These are phyloP conservation scores for Echinarachnius parma DNA, from an alignment of 53 echinoderm and acorn worm genomes.

Conservation along the genomic window DNA sequence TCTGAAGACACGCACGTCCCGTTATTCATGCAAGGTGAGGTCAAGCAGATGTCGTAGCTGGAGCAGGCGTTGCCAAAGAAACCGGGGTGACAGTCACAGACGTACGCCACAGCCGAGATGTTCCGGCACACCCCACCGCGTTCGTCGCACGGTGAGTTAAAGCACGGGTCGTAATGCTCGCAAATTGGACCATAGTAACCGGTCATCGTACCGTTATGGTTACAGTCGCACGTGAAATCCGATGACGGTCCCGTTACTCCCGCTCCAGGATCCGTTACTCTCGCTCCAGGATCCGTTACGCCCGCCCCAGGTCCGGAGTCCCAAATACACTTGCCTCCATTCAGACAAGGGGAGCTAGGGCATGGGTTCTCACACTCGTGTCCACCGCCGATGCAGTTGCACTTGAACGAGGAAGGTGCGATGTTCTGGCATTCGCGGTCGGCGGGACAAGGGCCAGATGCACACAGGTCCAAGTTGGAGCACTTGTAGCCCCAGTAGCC, in stretches of 20 bases:
- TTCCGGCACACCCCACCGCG: constrained; percentile 30
- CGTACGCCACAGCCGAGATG: constrained; percentile 24
- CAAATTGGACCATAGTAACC: constrained; percentile 69
- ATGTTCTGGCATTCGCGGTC: constrained; percentile 51
- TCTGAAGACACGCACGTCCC: constrained; percentile 47
- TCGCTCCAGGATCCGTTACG: too few species aligned
- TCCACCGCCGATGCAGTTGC: constrained; percentile 49
- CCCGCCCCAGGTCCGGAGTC: too few species aligned
- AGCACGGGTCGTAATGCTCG: constrained; percentile 51
- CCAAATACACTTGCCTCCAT: constrained; percentile 55
- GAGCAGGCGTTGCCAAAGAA: constrained; percentile 55
- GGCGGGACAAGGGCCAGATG: constrained; percentile 47
- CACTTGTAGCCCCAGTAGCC: constrained; percentile 61
- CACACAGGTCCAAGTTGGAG: constrained; percentile 52
- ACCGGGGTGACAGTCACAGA: constrained; percentile 59
- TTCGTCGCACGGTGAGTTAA: constrained; percentile 13
- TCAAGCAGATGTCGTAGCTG: constrained; percentile 59
- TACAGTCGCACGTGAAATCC: constrained; percentile 54
- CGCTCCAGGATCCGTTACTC: too few species aligned
- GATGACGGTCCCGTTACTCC: too few species aligned
- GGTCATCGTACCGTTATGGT: constrained; percentile 38
- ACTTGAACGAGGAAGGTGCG: constrained; percentile 47
- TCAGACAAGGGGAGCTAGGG: constrained; percentile 56
- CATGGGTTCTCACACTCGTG: constrained; percentile 60
- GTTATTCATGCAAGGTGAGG: constrained; percentile 62